Conservation (phyloP, 2,888 invertebrate genomes). For the Acleris sparsana region DNA sequence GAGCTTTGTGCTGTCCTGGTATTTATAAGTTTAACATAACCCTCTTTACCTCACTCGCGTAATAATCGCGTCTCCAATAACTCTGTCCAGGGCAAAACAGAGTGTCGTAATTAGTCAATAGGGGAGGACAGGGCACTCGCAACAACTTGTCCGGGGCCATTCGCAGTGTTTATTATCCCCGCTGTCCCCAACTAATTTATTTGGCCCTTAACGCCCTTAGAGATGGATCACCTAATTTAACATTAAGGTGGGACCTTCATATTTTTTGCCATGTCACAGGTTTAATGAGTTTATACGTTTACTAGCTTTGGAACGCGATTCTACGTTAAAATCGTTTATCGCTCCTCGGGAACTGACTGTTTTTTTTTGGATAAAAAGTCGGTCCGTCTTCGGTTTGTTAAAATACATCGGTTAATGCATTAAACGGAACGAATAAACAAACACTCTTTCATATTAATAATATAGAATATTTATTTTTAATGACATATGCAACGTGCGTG, state of each 20-base stretch:
- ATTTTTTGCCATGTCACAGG: conserved; percentile 49
- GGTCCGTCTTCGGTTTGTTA: too few relatives aligned
- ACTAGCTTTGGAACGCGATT: too few relatives aligned
- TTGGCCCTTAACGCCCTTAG: conserved; percentile 74
- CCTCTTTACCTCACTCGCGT: neutral
- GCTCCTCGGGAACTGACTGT: too few relatives aligned
- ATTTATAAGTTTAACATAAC: neutral
- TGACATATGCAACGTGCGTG: too few relatives aligned
- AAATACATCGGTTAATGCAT: too few relatives aligned
- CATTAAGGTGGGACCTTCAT: conserved; percentile 69
- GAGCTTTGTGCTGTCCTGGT: neutral
- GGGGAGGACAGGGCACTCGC: conserved; percentile 67
- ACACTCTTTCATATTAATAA: neutral
- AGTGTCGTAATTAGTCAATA: conserved; percentile 77
- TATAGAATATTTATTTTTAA: too few relatives aligned
- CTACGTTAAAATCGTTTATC: too few relatives aligned
- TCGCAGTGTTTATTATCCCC: conserved; percentile 76
- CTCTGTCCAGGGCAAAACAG: conserved; percentile 57
- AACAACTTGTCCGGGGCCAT: conserved; percentile 79
- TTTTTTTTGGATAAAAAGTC: too few relatives aligned
- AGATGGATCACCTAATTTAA: conserved; percentile 81
- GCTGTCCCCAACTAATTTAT: conserved; percentile 81
- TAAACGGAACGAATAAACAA: too few relatives aligned
- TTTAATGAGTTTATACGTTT: neutral
- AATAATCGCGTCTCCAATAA: conserved; percentile 37